Percentiles rank a stretch among this genome's conserved stretches.
phyloP scores from a whole-genome alignment of 2,113 vertebrate species.

The Siniperca knerii region DNA sequence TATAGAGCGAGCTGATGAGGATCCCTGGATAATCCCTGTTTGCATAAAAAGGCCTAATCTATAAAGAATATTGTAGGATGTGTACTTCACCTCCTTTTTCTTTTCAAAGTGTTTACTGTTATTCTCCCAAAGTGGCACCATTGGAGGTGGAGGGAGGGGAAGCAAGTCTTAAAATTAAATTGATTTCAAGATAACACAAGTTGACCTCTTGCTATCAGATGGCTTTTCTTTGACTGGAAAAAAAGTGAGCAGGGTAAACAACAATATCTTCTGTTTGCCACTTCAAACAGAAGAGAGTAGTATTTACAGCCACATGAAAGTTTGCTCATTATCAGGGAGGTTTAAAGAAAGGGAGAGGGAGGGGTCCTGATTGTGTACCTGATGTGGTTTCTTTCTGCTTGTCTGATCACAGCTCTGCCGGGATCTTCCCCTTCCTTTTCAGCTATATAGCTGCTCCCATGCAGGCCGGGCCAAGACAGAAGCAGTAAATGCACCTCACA shows the following conservation, averaged over 20 bases:
- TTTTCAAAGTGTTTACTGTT: slow-evolving; percentile 55
- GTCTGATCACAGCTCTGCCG: slow-evolving; percentile 79
- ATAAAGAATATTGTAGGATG: slow-evolving; percentile 45
- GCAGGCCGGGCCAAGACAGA: slow-evolving; percentile 46
- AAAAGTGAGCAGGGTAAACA: slow-evolving; percentile 71
- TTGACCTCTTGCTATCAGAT: slow-evolving; percentile 73
- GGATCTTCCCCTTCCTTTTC: slow-evolving; percentile 53
- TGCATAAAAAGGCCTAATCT: slow-evolving; percentile 59
- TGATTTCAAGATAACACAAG: slow-evolving; percentile 73
- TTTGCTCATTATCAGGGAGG: slow-evolving; percentile 80
- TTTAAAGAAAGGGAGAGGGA: slow-evolving; percentile 55
- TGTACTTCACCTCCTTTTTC: slow-evolving; percentile 44
- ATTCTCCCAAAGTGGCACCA: slow-evolving; percentile 24
- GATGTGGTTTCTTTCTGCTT: slow-evolving; percentile 77
- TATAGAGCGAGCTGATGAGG: slow-evolving; percentile 70
- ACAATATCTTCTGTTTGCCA: slow-evolving; percentile 74
- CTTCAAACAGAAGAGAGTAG: slow-evolving; percentile 77
- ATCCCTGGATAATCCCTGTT: slow-evolving; percentile 67
- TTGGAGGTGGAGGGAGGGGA: slow-evolving; percentile 39
- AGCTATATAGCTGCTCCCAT: slow-evolving; percentile 33
- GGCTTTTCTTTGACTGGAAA: slow-evolving; percentile 73
- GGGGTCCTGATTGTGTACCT: slow-evolving; percentile 80
- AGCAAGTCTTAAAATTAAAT: slow-evolving; percentile 53
- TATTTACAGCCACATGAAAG: slow-evolving; percentile 82
- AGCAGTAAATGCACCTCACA: slow-evolving; percentile 31